Base-by-base conservation (phyloP, 23 tunicate species). In the Clavelina lepadiformis region DNA sequence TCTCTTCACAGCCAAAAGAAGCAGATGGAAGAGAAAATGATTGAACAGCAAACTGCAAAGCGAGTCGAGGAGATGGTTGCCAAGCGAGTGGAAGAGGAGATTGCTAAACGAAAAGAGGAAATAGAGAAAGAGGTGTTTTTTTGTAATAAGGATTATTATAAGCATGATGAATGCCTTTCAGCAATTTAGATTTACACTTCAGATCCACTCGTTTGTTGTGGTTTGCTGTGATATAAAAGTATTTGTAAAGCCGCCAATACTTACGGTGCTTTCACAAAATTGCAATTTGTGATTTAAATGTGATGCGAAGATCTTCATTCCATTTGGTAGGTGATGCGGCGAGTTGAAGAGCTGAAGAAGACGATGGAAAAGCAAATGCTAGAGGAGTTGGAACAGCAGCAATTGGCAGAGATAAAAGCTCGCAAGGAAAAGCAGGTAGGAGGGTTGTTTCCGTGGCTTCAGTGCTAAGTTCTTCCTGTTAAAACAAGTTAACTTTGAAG, bases 1-100 rank as follows among this genome's bases (percentile, higher is more conserved):
- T 11, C 23, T 38, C 20, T 56, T 77, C 67, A 22, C 73, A 89
- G 97, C 3, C 97, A 85, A 47, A 86, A 81, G 69, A 81, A 89
- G 35, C 63, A 75, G 31, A 51, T 60, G n/a, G 97, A 89, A 64
- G 89, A 89, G 53, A 75, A 65, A 35, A 75, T 68, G 75, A 81
- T 89, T 35, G 97, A 81, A 70, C 89, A 89, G 41, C 73, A 81
- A 63, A 72, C 89, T 3, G 69, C 78, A 20, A 69, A 70, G 51
- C 76, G 97, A 38, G 89, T 89, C 29, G 83, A 81, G 36, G 97
- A 86, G 30, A 21, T 89, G 35, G 97, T 89, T 1, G 81, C 78
- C 5, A 75, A 75, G 46, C 54, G 89, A 52, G 78, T 89, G 22
- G 75, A 81, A 30, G 97, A 89, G 45, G 97, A 89, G 65, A 34